Evolutionary conservation across 1,140 invertebrate species (phyloP), one percentile per base, ranked within the genome.

Genomic region (Metaphire vulgaris): DNA sequence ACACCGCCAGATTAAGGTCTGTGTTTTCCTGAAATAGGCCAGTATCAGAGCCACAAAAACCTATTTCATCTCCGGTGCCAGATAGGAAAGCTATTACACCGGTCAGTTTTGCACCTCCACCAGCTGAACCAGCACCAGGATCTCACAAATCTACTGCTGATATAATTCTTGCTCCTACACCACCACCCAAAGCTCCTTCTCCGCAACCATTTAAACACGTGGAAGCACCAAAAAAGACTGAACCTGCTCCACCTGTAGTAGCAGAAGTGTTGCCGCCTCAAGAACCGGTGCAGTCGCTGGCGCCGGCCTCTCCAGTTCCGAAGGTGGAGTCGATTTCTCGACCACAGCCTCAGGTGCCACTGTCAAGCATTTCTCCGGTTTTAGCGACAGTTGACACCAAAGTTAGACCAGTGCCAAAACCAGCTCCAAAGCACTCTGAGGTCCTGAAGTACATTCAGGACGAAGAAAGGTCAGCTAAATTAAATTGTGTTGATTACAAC

Each of bases 151-250:
- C 70, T 34, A 73, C 31, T 0, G 76, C 76, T 67, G 76, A 77
- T 28, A 72, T 77, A 14, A n/a, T 72, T 2, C 33, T 77, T n/a
- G 30, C 80, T 34, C 79, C 80, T 15, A 70, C 41, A 66, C 78
- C 79, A 15, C 69, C 75, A 29, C 76, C 77, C 16, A 79, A 78
- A 74, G 76, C 79, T 73, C 41, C 33, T 29, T 34, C 77, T 71
- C 56, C 72, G 33, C 33, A 32, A 26, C 29, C 34, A n/a, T 65
- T 26, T 64, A 71, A 32, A 31, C 41, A 70, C 21, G 76, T 75
- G 64, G 34, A 33, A 31, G 72, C 68, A 71, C 72, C 76, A 56
- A 74, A 64, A 30, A 74, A 75, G n/a, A 73, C 65, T 28, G 66
- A 65, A 30, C 56, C 73, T 15, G 68, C 68, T 1, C 33, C 68